Evolutionary conservation across 2,888 invertebrate genomes (phyloP), one percentile per base, ranked within the genome.

Genomic region (Trachelus iudaicus): DNA sequence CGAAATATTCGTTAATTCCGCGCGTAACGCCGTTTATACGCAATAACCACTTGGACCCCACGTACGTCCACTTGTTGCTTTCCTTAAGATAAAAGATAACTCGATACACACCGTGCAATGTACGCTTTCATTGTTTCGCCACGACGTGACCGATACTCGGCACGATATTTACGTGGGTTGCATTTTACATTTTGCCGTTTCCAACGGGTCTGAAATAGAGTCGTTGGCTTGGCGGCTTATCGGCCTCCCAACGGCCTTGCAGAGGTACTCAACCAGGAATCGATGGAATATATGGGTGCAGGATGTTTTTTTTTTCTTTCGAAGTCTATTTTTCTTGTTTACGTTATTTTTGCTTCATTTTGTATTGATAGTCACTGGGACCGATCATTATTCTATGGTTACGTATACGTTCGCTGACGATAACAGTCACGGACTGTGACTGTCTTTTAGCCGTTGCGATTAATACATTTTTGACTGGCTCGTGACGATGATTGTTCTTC

Each of bases 191-290:
- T 56, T 56, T 56, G 23, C 23, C 9, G 56, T 56, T 56, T 85
- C 81, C 73, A 75, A 81, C 35, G 76, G 73, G 77, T 82, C 79
- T 80, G 79, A 71, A 73, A 84, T 79, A 77, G 77, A 82, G 75
- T 79, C 74, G 77, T 84, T 80, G 79, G 73, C 69, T 78, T 33
- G 56, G 56, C 33, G 79, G 69, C 81, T 82, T 83, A 82, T 80
- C 79, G 77, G 78, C 79, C 79, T 83, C 77, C 77, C 76, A 73
- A 78, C 79, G 82, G 78, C 81, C 84, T 84, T 84, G 79, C 84
- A 84, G 82, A 73, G 82, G 77, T 77, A 33, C 82, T 83, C 82
- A 79, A 69, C 71, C 73, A 31, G 23, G 56, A 23, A 56, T 56
- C 15, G 9, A 56, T 56, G 56, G 56, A 9, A 56, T 2, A 23